phyloP scores from a whole-genome alignment of 2,113 vertebrate genomes.

The Grammomys dolichurus region DNA sequence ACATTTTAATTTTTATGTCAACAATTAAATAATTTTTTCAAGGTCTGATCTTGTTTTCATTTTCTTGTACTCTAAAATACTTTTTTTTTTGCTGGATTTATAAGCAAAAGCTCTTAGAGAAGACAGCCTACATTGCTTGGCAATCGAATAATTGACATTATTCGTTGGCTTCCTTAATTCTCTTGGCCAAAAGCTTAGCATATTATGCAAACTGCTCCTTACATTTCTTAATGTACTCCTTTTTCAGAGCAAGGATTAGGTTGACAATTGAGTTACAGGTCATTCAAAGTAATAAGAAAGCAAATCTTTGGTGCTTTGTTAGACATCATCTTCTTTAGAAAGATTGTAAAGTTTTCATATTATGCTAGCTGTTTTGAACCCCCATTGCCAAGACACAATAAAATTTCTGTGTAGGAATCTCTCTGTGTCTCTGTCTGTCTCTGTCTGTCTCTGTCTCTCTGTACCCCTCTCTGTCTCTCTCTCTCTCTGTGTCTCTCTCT shows the following conservation, averaged over 20 bases:
- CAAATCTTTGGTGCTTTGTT: too few species aligned
- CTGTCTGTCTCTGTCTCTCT: neutral
- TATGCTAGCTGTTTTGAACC: neutral
- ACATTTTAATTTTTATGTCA: constrained; percentile 23
- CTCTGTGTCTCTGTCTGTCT: neutral
- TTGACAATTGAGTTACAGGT: neutral
- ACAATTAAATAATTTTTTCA: neutral
- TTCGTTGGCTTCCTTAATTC: neutral
- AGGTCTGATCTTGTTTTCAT: neutral
- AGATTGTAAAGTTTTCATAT: neutral
- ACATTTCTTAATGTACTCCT: neutral
- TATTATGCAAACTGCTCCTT: neutral
- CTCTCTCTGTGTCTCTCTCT: neutral
- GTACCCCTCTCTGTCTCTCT: too few species aligned
- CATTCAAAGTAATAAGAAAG: neutral
- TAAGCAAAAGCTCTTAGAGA: neutral
- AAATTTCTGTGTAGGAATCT: neutral
- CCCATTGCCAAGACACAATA: neutral
- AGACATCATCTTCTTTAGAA: neutral
- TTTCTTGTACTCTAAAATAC: neutral
- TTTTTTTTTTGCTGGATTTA: neutral
- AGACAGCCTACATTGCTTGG: neutral
- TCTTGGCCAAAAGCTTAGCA: neutral
- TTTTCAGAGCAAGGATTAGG: neutral
- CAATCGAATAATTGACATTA: neutral